Base-by-base conservation (phyloP, 2,113 vertebrate species). In the Vimba vimba region DNA sequence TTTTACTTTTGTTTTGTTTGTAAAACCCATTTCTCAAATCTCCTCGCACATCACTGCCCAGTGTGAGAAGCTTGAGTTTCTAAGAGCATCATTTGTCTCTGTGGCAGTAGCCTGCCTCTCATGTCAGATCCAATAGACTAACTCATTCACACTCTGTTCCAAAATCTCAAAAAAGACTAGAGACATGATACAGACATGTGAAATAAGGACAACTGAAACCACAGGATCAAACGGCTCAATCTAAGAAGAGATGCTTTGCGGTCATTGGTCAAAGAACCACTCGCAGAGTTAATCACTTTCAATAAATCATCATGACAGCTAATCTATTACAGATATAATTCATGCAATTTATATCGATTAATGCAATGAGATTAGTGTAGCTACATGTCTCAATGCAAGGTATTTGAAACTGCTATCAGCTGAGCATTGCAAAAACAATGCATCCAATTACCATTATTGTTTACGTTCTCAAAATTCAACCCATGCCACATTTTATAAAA, bases 301-400 rank as follows among this genome's bases (percentile, higher is more conserved):
- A 43, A 79, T 88, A 84, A 83, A 88, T 88, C 84, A 84, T 80
- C 83, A 75, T 83, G 60, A 57, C 81, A 68, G 52, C 66, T 73
- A 78, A 88, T 86, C 85, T 73, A 83, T 86, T 80, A 27, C 59
- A 79, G 27, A 88, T 76, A 57, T 83, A 84, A 86, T 57, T 84
- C 27, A 75, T 80, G 27, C 71, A 75, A 81, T 71, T 86, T 60
- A 68, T 79, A 71, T 66, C 17, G 80, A 86, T 88, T 86, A 84
- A 88, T 86, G 66, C 27, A 83, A 83, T 64, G n/a, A 84, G 75
- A 52, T 71, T 50, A 25, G 19, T 21, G 55, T 57, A 43, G 43
- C 43, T 43, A 57, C 66, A 59, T 75, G 66, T 83, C 85, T 80
- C 75, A 79, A 36, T 88, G 45, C 33, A 57, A 57, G 27, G 27